Evolutionary conservation across 2,113 vertebrate genomes (phyloP).

Genomic region (Microcebus griseorufus): DNA sequence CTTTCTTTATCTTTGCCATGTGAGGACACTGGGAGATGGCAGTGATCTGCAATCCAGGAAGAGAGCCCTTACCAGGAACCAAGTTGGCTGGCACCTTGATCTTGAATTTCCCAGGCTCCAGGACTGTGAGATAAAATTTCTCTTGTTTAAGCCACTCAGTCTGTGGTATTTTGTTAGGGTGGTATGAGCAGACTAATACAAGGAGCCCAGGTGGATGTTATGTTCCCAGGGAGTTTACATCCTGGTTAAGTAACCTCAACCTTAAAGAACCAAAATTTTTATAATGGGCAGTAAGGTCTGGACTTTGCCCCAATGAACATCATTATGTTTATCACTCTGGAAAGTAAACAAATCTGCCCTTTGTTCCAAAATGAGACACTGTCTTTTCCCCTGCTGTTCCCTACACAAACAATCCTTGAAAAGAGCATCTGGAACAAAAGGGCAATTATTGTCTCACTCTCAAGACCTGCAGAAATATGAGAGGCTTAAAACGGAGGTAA

Average conservation of each 20-base stretch:
- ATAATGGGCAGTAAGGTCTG: not conserved
- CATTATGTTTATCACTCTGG: not conserved
- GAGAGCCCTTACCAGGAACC: too few relatives aligned
- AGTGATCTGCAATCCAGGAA: too few relatives aligned
- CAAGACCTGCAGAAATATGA: not conserved
- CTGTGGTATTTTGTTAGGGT: not conserved
- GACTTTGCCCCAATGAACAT: not conserved
- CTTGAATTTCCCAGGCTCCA: too few relatives aligned
- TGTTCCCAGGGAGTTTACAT: not conserved
- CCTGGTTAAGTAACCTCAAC: not conserved
- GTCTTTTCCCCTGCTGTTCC: not conserved
- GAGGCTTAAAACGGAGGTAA: not conserved
- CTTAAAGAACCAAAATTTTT: not conserved
- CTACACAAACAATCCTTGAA: not conserved
- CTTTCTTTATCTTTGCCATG: not conserved
- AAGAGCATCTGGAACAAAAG: not conserved
- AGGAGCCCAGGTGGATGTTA: not conserved
- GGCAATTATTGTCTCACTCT: not conserved
- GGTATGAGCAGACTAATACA: not conserved
- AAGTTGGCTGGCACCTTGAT: too few relatives aligned
- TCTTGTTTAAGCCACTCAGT: too few relatives aligned
- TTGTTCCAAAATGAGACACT: not conserved
- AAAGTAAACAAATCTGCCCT: too few relatives aligned
- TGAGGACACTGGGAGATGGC: not conserved
- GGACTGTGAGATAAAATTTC: too few relatives aligned